These are phyloP conservation scores for Vannuccia rotundouncinata DNA, from an alignment of 2,888 invertebrate genomes.

Conservation along the genomic window DNA sequence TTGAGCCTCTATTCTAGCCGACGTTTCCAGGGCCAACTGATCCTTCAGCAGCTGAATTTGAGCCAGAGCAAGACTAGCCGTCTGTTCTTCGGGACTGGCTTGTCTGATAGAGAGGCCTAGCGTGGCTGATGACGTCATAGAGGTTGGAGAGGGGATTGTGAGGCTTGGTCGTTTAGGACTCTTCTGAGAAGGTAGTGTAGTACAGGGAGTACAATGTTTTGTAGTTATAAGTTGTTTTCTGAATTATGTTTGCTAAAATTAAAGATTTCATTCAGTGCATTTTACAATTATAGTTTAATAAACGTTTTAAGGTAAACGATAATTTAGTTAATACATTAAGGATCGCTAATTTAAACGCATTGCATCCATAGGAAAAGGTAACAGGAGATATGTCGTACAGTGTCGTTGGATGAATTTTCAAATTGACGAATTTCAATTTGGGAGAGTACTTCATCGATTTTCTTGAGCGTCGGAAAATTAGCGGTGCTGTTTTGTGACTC, in stretches of 20 bases:
- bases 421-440: neutral
- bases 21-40: constrained; percentile 76
- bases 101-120: constrained; percentile 56
- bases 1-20: constrained; percentile 80
- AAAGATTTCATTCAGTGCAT: no score
- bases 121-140: neutral
- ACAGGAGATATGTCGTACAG: neutral
- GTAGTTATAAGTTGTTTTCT: no score
- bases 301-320: no score
- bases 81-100: constrained; percentile 80
- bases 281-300: no score
- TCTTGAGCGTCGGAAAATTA: neutral
- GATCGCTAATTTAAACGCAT: no score
- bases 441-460: neutral
- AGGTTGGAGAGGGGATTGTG: neutral
- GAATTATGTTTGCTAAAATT: no score
- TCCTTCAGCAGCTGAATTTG: constrained; percentile 74
- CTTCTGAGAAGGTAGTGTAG: neutral
- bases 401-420: neutral
- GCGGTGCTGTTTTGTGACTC: neutral
- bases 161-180: neutral
- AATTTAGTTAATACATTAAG: no score
- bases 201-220: neutral
- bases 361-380: no score
- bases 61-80: constrained; percentile 81